Evolutionary conservation across 2,797 vertebrate species (phyloP).

Genomic region (Pelobates cultripes): DNA sequence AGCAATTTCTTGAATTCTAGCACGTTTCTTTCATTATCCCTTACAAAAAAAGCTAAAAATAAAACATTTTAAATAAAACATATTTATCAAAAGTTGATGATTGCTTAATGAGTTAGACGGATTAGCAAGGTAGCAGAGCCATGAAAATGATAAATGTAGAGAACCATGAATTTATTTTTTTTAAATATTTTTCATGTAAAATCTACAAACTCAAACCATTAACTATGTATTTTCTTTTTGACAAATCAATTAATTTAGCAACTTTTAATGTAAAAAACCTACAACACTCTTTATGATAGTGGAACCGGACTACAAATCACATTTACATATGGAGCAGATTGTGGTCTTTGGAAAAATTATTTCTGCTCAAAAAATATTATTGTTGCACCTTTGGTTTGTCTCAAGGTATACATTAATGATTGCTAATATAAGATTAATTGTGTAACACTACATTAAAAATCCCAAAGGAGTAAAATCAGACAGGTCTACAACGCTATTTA

Average conservation of each 20-base stretch:
- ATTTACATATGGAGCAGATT: too few relatives aligned
- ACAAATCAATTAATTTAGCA: background rate
- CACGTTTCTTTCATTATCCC: conserved; percentile 41
- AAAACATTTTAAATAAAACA: background rate
- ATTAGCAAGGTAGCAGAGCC: conserved; percentile 10
- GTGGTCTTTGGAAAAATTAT: too few relatives aligned
- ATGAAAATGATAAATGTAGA: conserved; percentile 31
- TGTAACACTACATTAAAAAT: too few relatives aligned
- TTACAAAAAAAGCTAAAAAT: conserved; percentile 19
- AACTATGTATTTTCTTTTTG: background rate
- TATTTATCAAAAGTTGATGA: conserved; percentile 58
- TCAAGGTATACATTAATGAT: too few relatives aligned
- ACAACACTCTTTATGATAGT: too few relatives aligned
- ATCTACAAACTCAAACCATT: too few relatives aligned
- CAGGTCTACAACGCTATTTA: too few relatives aligned
- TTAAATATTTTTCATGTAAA: background rate
- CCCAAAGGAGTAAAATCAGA: too few relatives aligned
- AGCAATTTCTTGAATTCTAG: conserved; percentile 15
- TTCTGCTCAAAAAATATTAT: too few relatives aligned
- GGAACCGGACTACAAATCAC: too few relatives aligned
- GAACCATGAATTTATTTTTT: background rate
- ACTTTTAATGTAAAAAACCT: background rate
- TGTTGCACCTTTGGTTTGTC: too few relatives aligned
- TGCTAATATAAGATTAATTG: too few relatives aligned
- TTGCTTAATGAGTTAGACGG: conserved; percentile 25